Evolutionary conservation across 2,113 vertebrate species (phyloP).

Genomic region (Collichthys lucidus): DNA sequence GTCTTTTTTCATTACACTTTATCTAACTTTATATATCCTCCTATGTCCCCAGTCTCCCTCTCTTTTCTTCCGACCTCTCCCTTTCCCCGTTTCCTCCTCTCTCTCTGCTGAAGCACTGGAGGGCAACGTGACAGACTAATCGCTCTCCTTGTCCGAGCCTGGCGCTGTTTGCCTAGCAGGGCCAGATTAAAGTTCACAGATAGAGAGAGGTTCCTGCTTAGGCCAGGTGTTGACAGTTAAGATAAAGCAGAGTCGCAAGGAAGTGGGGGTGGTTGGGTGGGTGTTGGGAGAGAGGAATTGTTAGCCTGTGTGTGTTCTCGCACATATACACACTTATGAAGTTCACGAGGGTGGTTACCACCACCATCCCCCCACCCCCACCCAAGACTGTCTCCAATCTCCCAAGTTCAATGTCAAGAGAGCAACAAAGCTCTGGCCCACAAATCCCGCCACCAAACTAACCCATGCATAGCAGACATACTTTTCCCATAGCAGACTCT

Average conservation of each 20-base stretch:
- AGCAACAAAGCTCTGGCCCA: constrained; percentile 75
- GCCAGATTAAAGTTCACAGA: constrained; percentile 85
- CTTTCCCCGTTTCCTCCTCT: constrained; percentile 43
- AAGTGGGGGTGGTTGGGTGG: constrained; percentile 70
- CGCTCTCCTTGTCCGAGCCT: constrained; percentile 72
- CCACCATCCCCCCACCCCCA: background rate
- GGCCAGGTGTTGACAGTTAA: constrained; percentile 85
- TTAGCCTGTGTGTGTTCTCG: constrained; percentile 67
- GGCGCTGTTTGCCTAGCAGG: constrained; percentile 80
- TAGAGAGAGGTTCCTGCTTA: constrained; percentile 83
- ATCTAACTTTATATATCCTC: constrained; percentile 48
- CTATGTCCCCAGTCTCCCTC: constrained; percentile 20
- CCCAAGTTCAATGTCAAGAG: constrained; percentile 84
- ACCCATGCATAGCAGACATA: constrained; percentile 77
- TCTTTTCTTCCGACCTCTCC: constrained; percentile 39
- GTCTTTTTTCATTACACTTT: constrained; percentile 15
- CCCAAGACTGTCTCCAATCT: constrained; percentile 48
- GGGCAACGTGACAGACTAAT: constrained; percentile 76
- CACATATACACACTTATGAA: constrained; percentile 60
- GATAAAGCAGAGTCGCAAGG: constrained; percentile 81
- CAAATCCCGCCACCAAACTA: constrained; percentile 79
- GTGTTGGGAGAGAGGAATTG: constrained; percentile 58
- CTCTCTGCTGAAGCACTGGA: constrained; percentile 62
- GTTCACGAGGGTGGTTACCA: constrained; percentile 52
- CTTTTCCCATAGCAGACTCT: constrained; percentile 76